Base-by-base conservation (phyloP, 1,140 invertebrate genomes). In the Colletes latitarsis region DNA sequence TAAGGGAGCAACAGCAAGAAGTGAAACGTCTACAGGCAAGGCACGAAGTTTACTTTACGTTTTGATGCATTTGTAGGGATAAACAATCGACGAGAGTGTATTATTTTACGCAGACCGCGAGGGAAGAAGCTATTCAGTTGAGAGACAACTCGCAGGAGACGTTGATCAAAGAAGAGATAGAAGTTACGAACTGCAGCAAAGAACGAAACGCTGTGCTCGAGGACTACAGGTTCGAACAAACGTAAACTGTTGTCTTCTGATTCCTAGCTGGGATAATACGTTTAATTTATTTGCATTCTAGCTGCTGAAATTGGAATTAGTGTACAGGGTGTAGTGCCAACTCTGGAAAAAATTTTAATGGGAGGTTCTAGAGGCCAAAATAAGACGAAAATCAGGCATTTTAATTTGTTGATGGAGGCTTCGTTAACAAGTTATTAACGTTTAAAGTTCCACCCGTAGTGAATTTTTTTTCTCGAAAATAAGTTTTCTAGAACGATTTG, bases 41-140 rank as follows among this genome's bases (percentile, higher is more conserved):
- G 62, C 30, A 46, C 19, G 4, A 43, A 12, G 49, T 67, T 43
- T 3, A 71, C 1, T 49, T 21, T 46, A 10, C 49, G 0, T 12
- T 14, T 63, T 2, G 5, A 6, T 21, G 6, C 0, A 9, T 52
- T 21, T 5, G 6, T 1, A 19, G 39, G 39, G 66, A 70, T 66
- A n/a, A 1, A 6, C 58, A 30, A 30, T 30, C 30, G 30, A 43
- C 21, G 14, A 4, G 9, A 72, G 62, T 10, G 9, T 21, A 53
- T 68, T 19, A 30, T 58, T 81, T 15, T 80, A 76, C 83, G 21
- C 82, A 96, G 95, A 90, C 88, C 62, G 94, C 96, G 5, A 95
- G 96, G 72, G 94, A 94, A 14, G 96, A 97, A 91, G 96, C 96
- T 12, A 94, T 95, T 0, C 93, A 95, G 72, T 95, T 97, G 91